Evolutionary conservation across 2,888 invertebrate genomes (phyloP).

Genomic region (Chrysopilus asiliformis): DNA sequence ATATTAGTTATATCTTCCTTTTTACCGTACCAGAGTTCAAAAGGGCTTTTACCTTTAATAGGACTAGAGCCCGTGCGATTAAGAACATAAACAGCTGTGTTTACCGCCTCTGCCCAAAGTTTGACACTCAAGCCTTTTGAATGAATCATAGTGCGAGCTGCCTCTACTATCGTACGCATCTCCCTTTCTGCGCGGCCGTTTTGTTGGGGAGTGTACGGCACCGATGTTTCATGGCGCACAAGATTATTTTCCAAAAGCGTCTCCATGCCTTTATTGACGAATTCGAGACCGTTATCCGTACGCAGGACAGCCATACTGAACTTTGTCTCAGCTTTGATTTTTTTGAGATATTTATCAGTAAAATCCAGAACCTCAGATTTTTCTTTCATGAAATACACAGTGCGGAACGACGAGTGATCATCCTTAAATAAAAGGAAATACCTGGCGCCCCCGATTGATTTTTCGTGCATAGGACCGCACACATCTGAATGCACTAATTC

Average conservation of each 20-base stretch:
- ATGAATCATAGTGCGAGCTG: constrained; percentile 19
- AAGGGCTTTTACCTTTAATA: constrained; percentile 18
- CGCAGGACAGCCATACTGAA: constrained; percentile 3
- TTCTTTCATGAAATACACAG: constrained; percentile 9
- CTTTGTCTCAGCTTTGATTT: too few species aligned
- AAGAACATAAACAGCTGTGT: constrained; percentile 24
- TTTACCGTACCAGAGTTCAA: constrained; percentile 19
- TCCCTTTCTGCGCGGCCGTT: constrained; percentile 27
- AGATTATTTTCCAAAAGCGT: constrained; percentile 18
- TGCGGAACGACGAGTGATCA: constrained; percentile 10
- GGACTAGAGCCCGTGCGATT: constrained; percentile 21
- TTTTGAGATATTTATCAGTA: too few species aligned
- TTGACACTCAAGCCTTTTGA: constrained; percentile 16
- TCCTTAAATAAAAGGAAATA: constrained; percentile 13
- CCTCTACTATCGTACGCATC: constrained; percentile 25
- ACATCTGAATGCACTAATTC: constrained; percentile 19
- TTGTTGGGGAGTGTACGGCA: constrained; percentile 26
- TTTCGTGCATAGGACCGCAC: constrained; percentile 16
- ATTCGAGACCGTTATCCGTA: constrained; percentile 16
- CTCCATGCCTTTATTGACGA: constrained; percentile 16
- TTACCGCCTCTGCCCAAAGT: constrained; percentile 30
- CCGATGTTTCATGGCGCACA: constrained; percentile 18
- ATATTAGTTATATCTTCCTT: constrained; percentile 10
- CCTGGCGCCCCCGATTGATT: constrained; percentile 14
- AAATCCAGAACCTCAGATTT: constrained; percentile 12